Conservation (phyloP, 2,113 vertebrate species). For the Sisor rabdophorus region DNA sequence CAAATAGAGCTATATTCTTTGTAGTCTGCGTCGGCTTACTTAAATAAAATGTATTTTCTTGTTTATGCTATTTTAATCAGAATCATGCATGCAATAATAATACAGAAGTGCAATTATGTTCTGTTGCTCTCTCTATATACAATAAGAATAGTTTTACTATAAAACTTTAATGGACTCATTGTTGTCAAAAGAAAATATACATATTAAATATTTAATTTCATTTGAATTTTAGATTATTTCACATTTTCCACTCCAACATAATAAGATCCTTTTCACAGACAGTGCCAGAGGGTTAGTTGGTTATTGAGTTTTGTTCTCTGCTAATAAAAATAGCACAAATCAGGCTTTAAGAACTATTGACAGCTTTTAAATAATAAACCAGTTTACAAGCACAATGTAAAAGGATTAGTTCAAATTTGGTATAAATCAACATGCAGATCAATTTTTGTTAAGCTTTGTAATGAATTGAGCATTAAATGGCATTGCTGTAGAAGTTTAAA, state of each 20-base stretch:
- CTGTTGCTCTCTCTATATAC: slow-evolving; percentile 37
- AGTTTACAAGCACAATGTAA: not conserved
- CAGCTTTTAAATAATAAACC: not conserved
- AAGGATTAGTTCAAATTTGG: not conserved
- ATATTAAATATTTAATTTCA: slow-evolving; percentile 45
- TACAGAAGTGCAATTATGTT: slow-evolving; percentile 54
- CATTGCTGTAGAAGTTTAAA: not conserved
- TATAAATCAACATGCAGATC: not conserved
- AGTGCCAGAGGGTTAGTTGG: slow-evolving; percentile 24
- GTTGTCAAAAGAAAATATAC: slow-evolving; percentile 40
- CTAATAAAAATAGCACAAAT: slow-evolving; percentile 7
- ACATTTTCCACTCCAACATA: slow-evolving; percentile 26
- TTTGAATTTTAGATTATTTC: slow-evolving; percentile 42
- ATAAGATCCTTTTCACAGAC: slow-evolving; percentile 11
- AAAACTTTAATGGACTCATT: slow-evolving; percentile 52
- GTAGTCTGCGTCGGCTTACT: not conserved
- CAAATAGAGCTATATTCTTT: not conserved
- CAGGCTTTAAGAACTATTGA: slow-evolving; percentile 1
- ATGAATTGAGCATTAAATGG: not conserved
- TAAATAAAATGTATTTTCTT: not conserved
- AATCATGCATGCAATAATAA: slow-evolving; percentile 46
- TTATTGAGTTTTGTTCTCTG: slow-evolving; percentile 19
- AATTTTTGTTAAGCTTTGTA: not conserved
- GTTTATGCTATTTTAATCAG: slow-evolving; percentile 26
- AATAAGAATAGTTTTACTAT: slow-evolving; percentile 37